Conservation (phyloP, 2,888 invertebrate genomes). For the Volucella bombylans region DNA sequence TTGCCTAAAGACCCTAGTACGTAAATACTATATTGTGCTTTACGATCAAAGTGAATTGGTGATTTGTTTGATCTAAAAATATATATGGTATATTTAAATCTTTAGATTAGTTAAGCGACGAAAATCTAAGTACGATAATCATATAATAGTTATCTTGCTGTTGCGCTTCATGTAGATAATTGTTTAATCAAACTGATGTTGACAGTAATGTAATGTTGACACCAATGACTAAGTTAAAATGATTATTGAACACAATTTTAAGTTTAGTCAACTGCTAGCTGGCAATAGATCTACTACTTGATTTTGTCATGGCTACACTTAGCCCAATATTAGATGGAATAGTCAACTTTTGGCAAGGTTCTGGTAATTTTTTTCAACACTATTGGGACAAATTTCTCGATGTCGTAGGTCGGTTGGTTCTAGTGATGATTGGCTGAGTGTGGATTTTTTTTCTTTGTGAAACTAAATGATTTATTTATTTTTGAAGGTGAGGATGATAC, state of each 20-base stretch:
- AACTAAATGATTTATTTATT: constrained; percentile 24
- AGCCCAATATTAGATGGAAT: constrained; percentile 1
- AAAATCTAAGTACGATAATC: too few relatives aligned
- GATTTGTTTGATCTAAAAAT: background rate
- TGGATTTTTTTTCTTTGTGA: background rate
- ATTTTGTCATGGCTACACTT: constrained; percentile 20
- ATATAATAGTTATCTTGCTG: background rate
- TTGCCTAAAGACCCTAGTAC: too few relatives aligned
- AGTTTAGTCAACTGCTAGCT: constrained; percentile 4
- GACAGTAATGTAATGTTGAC: background rate
- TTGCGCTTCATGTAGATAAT: background rate
- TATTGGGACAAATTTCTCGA: constrained; percentile 88
- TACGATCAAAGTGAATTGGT: background rate
- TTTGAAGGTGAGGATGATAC: constrained; percentile 84
- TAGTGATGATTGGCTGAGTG: too few relatives aligned
- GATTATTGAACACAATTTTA: too few relatives aligned
- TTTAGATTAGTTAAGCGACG: background rate
- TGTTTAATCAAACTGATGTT: background rate
- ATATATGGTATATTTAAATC: background rate
- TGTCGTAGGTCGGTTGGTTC: constrained; percentile 83
- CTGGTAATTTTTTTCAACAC: constrained; percentile 89
- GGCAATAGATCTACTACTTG: background rate
- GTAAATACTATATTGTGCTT: too few relatives aligned
- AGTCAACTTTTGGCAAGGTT: constrained; percentile 24
- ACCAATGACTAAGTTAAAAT: background rate